These are phyloP conservation scores for Callyntrura sp. DNA, from an alignment of 2,888 invertebrate genomes.

Conservation along the genomic window DNA sequence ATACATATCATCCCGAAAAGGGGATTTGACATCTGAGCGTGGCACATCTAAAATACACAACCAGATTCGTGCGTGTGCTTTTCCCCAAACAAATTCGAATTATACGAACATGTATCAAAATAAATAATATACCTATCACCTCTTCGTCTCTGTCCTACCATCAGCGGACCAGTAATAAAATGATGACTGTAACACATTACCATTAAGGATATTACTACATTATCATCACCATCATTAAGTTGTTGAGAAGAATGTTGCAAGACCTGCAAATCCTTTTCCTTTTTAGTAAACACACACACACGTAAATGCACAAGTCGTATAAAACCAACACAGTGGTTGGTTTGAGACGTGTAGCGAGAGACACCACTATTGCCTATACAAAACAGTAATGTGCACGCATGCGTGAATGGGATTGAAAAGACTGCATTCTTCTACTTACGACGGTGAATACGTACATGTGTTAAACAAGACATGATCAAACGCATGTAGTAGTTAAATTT, in stretches of 20 bases:
- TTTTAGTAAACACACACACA: conserved; percentile 40
- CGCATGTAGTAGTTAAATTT: background rate
- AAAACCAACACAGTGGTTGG: background rate
- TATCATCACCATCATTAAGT: background rate
- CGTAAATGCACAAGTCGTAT: background rate
- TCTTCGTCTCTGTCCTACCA: background rate
- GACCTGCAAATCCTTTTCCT: conserved; percentile 59
- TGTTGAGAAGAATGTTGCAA: conserved; percentile 53
- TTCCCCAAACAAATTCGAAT: background rate
- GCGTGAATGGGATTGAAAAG: conserved; percentile 38
- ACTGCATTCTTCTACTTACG: background rate
- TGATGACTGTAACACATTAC: conserved; percentile 6
- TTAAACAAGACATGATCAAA: background rate
- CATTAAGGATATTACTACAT: conserved; percentile 11
- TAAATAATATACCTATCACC: no score
- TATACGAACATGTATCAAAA: background rate
- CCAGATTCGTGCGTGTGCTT: background rate
- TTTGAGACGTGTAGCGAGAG: background rate
- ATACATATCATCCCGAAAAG: no score
- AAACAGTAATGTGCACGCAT: background rate
- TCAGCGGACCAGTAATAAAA: background rate
- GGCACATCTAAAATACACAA: no score
- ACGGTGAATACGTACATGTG: background rate
- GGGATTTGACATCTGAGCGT: no score
- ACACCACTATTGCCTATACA: background rate